Evolutionary conservation across 1,140 invertebrate species (phyloP), one percentile per base, ranked within the genome.

Genomic region (Drosophila burlai): DNA sequence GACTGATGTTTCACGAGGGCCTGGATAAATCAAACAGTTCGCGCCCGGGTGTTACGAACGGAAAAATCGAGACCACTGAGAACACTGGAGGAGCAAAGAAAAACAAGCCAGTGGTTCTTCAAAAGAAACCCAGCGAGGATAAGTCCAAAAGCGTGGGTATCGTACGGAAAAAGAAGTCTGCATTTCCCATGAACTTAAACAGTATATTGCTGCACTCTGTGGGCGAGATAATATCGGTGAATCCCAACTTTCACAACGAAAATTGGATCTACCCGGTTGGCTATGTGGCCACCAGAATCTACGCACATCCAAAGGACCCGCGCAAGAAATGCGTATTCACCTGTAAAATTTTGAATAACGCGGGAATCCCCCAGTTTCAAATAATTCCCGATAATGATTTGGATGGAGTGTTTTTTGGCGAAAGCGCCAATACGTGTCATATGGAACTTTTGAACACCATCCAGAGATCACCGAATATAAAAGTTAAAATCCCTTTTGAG

Each of bases 241-340:
- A 95, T 72, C 93, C 94, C 2, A 94, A 95, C 62, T 97, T 96
- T 93, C 96, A 97, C 82, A 95, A 94, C 13, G 94, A 96, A 72
- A 95, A 96, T 69, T 94, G 95, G 73, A 97, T 97, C 75, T 97
- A 95, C 93, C 97, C 97, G 3, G 95, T 96, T 45, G 97, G 97
- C 16, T 97, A 95, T 94, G 96, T 97, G 55, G 96, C 96, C 36
- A 97, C 97, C 0, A 94, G 97, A 84, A 94, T 96, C 8, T 97
- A 96, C 93, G 96, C 95, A 11, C 97, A 96, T 93, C 94, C 96
- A 1, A 95, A 94, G 81, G 95, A 96, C 91, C 95, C 95, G 10
- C 94, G 95, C 43, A 94, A 94, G n/a, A 96, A 96, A 86, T 97
- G 96, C 93, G 94, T 97, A 7, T 97, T 97, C 80, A 97, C 96